These are phyloP conservation scores for Mirounga angustirostris DNA, from an alignment of 2,113 vertebrate species.

Conservation along the genomic window DNA sequence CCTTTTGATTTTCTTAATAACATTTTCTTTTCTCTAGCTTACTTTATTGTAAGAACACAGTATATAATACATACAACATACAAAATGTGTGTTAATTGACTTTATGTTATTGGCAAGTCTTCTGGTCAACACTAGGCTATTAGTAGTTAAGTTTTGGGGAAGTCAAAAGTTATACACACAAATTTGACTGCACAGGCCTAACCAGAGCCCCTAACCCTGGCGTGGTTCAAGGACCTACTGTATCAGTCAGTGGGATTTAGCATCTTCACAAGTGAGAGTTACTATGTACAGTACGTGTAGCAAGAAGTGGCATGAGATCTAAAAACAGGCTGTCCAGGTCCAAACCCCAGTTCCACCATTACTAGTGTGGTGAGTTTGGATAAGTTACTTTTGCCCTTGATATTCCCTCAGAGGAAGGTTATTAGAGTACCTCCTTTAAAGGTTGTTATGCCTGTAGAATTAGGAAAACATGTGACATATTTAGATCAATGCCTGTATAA, in stretches of 20 bases:
- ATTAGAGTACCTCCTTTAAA: neutral
- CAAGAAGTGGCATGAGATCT: neutral
- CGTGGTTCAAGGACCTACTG: neutral
- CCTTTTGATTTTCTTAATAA: neutral
- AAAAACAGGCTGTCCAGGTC: neutral
- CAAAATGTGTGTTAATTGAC: neutral
- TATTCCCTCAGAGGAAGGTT: neutral
- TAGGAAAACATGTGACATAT: neutral
- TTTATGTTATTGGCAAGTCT: neutral
- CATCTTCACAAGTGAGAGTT: neutral
- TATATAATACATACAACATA: neutral
- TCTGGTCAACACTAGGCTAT: neutral
- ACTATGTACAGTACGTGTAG: neutral
- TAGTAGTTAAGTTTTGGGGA: neutral
- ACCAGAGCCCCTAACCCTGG: neutral
- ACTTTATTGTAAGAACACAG: neutral
- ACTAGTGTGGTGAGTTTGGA: neutral
- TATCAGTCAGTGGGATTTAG: neutral
- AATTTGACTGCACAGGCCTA: neutral
- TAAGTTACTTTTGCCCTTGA: neutral
- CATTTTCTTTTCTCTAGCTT: neutral
- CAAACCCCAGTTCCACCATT: neutral
- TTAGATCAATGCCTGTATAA: neutral
- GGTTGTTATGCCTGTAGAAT: neutral
- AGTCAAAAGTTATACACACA: neutral